Evolutionary conservation across 1,140 invertebrate genomes (phyloP), one percentile per base, ranked within the genome.

Genomic region (Drosophila ananassae): DNA sequence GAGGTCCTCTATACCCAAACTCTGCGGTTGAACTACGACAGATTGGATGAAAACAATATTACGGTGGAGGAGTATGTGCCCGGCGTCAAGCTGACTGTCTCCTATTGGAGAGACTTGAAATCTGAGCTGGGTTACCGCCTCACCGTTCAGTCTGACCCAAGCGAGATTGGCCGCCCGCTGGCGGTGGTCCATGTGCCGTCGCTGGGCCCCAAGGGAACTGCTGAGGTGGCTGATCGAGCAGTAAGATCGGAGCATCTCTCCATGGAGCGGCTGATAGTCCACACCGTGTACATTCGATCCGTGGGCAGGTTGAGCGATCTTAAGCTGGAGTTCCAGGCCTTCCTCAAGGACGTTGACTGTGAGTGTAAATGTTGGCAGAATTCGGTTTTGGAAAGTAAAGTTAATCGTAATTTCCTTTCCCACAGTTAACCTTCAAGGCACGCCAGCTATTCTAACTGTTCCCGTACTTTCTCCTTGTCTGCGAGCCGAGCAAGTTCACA

Each of bases 1-100:
- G 98, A 99, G 94, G 95, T 99, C 17, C 92, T 99, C 0, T 98
- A 98, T 91, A 98, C 98, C 10, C 98, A 99, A 93, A 98, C 98
- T 2, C 92, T 97, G 63, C 93, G 97, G 47, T 92, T 99, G 34
- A 97, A 97, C 80, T 93, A 96, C 55, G 97, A 98, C 89, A 93
- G 98, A 22, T 92, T 99, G 7, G 97, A 98, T 46, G 96, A 97
- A 78, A 97, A 98, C 90, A 97, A 98, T 89, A 95, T 99, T 51
- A 95, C 96, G 74, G 97, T 99, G 30, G 98, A 99, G 85, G 97
- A 98, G 91, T 99, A 99, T 92, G 93, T 95, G 37, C 95, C 97
- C 34, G 98, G 98, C 13, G 96, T 96, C 82, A 96, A 96, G 85
- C 93, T 99, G 13, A 95, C 96, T 9, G 95, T 99, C 8, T 98